Base-by-base conservation (phyloP, 1,140 invertebrate genomes). In the Plodia interpunctella region DNA sequence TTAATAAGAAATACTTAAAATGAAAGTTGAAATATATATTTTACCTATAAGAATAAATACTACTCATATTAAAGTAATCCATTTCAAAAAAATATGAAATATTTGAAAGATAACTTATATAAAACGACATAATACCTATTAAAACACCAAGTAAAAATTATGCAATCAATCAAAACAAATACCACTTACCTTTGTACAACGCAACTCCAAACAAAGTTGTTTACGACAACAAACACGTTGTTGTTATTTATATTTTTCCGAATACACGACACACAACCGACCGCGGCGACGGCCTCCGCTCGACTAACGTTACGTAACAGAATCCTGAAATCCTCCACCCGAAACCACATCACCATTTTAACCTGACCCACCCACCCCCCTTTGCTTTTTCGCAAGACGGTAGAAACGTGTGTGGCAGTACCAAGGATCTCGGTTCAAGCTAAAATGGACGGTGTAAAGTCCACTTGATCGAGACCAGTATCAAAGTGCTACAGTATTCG, bases 211-310 rank as follows among this genome's bases (percentile, higher is more conserved):
- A 57, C 52, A 62, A 60, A 61, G 66, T 80, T 86, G 82, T 88
- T 84, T 83, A 88, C 84, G 83, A 70, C 62, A 65, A 56, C 73
- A 80, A 80, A 83, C 75, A 87, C 78, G 82, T 79, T 84, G 82
- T 86, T 87, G 82, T 85, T 86, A 73, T 86, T 88, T 81, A 83
- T 85, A 71, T 76, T 78, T 68, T 52, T 44, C 52, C 51, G 51
- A 38, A 58, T 49, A 49, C 60, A 53, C 58, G 56, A 51, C 49
- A 65, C 35, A 76, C 83, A 80, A 78, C 70, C 72, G 57, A 57
- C 60, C 76, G 28, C 49, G 54, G 59, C 59, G 62, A 68, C 72
- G 55, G 67, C 60, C 72, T 63, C 70, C 65, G 65, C 70, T 70
- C 72, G 61, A 88, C 83, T 88, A 78, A 65, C 61, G 74, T 88